phyloP scores from a whole-genome alignment of 2,888 invertebrate species.

The Plebejus melissa region DNA sequence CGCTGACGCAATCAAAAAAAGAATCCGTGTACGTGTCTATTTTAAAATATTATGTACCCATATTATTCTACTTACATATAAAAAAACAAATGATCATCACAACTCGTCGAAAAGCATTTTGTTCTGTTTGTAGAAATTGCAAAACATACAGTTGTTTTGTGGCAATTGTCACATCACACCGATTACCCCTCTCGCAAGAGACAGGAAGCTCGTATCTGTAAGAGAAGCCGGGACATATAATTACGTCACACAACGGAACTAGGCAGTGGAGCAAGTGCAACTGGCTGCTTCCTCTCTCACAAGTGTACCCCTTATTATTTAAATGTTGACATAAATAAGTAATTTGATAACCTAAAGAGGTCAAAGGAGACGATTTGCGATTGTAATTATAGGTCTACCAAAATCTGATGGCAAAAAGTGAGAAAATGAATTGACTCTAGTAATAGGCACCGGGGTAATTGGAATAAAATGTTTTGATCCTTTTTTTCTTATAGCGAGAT shows the following conservation, averaged over 20 bases:
- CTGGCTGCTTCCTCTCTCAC: slow-evolving; percentile 59
- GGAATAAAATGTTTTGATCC: no score
- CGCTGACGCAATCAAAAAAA: no score
- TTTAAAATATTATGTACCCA: no score
- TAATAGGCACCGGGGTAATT: no score
- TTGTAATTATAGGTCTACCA: no score
- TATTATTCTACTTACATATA: no score
- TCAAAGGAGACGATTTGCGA: no score
- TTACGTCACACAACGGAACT: slow-evolving; percentile 62
- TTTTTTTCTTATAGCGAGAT: no score
- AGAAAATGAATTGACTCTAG: no score
- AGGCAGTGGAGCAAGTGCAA: slow-evolving; percentile 54
- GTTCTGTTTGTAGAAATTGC: background rate
- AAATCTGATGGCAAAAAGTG: no score
- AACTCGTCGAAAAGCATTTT: background rate
- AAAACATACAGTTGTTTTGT: background rate
- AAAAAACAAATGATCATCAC: no score
- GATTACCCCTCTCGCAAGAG: slow-evolving; percentile 45
- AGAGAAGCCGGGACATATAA: slow-evolving; percentile 71
- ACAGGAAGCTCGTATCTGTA: slow-evolving; percentile 68
- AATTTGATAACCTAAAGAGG: background rate
- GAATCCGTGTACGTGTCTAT: no score
- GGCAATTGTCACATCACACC: slow-evolving; percentile 42
- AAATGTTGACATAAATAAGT: background rate
- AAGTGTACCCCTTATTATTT: slow-evolving; percentile 29